Base-by-base conservation (phyloP, 1,140 invertebrate genomes). In the Anastatus disparis region DNA sequence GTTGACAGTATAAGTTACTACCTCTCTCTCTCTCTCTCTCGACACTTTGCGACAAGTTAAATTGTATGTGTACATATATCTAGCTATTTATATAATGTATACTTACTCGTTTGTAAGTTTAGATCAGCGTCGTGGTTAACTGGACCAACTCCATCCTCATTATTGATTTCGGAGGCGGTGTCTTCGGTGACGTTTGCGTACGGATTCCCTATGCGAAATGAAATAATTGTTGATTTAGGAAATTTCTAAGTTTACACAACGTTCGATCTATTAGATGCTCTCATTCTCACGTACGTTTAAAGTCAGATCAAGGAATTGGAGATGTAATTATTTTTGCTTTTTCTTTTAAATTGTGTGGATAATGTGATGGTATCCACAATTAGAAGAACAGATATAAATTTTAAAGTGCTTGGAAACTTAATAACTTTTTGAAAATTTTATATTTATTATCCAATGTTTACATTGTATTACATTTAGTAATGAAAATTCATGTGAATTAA, bases 111-210 rank as follows among this genome's bases (percentile, higher is more conserved):
- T 86, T 90, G 88, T 77, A 87, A 87, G 76, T 86, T 86, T 63
- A 86, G 86, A 82, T 89, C 88, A 70, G 84, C 83, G 72, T 86
- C 85, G 44, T 88, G 86, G 77, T 87, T 87, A 73, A 89, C 84
- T 58, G 88, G 80, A 65, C 86, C 81, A n/a, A 13, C 35, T n/a
- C 20, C 62, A 75, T 89, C 87, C 38, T 87, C 85, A 68, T 86
- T 85, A 74, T 80, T 84, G 52, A 84, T 80, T 75, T 87, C 83
- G 56, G 87, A 84, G 40, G 86, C 82, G 8, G 85, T 85, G 74
- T 92, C 90, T 72, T 88, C 87, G 10, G 89, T 91, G 76, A 88
- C 86, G 81, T 92, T 92, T 65, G 88, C 87, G 66, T 82, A 80
- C 31, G 80, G 80, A 81, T 80, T 81, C 63, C 78, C 79, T 84